A percentile compares a stretch with the other conserved stretches of the same genome.
Conservation (phyloP, 1,140 invertebrate genomes). For the Neelides sp. region DNA sequence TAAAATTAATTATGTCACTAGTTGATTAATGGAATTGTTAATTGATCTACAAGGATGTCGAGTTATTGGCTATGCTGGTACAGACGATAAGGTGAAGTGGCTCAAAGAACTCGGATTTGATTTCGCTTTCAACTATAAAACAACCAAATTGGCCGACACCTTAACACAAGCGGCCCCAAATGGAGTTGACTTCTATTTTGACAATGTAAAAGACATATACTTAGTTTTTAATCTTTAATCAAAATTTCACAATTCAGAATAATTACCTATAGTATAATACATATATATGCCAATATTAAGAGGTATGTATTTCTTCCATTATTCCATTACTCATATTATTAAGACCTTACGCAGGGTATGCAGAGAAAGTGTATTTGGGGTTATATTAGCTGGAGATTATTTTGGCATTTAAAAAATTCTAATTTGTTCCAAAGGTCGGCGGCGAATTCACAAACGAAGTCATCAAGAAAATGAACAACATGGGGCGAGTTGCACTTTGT, state of each 20-base stretch:
- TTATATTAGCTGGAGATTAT: not conserved
- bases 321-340: no score
- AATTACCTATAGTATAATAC: no score
- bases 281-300: not conserved
- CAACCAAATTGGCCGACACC: constrained; percentile 39
- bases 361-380: not conserved
- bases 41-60: constrained; percentile 42
- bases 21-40: no score
- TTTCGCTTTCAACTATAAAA: constrained; percentile 55
- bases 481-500: constrained; percentile 38
- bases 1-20: no score
- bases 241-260: no score
- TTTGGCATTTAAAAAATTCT: constrained; percentile 2
- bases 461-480: constrained; percentile 37
- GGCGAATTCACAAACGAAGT: constrained; percentile 37
- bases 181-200: constrained; percentile 57
- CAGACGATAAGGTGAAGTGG: constrained; percentile 55
- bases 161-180: constrained; percentile 50
- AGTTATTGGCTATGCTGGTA: constrained; percentile 56
- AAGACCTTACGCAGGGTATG: no score
- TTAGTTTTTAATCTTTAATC: no score
- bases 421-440: constrained; percentile 36
- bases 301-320: not conserved
- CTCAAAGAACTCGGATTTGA: constrained; percentile 52
- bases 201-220: constrained; percentile 46